Percentiles rank a stretch among this genome's conserved stretches.
These are phyloP conservation scores for Chiridota heheva DNA, from an alignment of 35 echinoderm and acorn worm species.

Conservation along the genomic window DNA sequence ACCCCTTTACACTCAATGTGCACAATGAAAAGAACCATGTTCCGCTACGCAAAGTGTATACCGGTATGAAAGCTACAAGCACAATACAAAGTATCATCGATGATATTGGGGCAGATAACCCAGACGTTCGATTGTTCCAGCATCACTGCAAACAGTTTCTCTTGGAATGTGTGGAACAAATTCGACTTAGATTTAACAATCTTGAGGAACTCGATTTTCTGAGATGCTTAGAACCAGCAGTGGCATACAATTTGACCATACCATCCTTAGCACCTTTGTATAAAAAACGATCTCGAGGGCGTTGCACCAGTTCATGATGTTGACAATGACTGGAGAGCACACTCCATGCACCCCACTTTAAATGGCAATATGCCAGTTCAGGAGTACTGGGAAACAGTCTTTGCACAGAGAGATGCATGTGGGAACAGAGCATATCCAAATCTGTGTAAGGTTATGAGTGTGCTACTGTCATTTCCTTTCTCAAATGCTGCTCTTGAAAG, in stretches of 20 bases:
- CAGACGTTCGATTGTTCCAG: slow-evolving; percentile 16
- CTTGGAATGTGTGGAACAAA: slow-evolving; percentile 1
- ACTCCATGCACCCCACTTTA: not conserved
- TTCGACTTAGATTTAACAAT: not conserved
- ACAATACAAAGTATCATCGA: slow-evolving; percentile 4
- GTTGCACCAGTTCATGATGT: slow-evolving; percentile 25
- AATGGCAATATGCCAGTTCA: not conserved
- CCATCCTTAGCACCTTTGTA: slow-evolving; percentile 32
- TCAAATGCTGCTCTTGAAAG: not conserved
- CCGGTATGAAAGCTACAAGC: not conserved
- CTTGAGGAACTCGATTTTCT: slow-evolving; percentile 32
- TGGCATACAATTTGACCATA: slow-evolving; percentile 10
- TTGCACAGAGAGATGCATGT: not conserved
- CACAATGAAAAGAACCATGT: not conserved
- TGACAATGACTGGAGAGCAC: slow-evolving; percentile 20
- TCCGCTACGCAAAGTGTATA: not conserved
- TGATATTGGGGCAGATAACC: not conserved
- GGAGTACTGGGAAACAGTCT: not conserved
- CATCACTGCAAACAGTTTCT: slow-evolving; percentile 17
- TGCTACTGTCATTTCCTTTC: not conserved
- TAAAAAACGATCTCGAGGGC: not conserved
- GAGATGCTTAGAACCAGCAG: slow-evolving; percentile 34
- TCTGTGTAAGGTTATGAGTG: not conserved
- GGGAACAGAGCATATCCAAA: not conserved
- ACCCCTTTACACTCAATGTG: not conserved